Evolutionary conservation across 1,140 invertebrate genomes (phyloP).

Genomic region (Drosophila obscura): DNA sequence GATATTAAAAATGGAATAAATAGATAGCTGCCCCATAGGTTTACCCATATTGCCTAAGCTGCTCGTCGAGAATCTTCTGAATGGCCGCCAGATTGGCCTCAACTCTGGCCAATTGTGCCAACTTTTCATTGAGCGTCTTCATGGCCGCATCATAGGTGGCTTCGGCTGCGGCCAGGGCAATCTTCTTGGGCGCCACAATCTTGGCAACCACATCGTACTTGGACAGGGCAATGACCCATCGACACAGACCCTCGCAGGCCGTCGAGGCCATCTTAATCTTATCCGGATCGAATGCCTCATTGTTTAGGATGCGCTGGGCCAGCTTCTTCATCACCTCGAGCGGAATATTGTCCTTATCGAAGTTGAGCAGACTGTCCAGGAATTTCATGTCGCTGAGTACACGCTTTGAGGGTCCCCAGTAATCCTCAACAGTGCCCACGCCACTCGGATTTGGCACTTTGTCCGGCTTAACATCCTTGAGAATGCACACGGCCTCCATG

Average conservation of each 20-base stretch:
- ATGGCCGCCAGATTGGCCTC: conserved; percentile 89
- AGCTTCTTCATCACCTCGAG: conserved; percentile 92
- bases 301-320: conserved; percentile 90
- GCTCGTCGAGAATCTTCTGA: conserved; percentile 88
- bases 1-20: not conserved
- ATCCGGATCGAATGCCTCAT: conserved; percentile 95
- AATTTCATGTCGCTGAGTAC: conserved; percentile 96
- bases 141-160: conserved; percentile 88
- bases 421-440: conserved; percentile 92
- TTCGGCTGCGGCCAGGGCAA: conserved; percentile 91
- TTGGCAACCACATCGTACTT: conserved; percentile 97
- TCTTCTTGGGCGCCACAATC: conserved; percentile 93
- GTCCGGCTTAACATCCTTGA: conserved; percentile 88
- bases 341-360: conserved; percentile 96
- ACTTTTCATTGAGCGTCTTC: conserved; percentile 89
- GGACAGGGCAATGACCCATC: conserved; percentile 96
- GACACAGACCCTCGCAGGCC: conserved; percentile 92
- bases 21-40: not conserved
- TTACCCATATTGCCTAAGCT: conserved; percentile 84
- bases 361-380: conserved; percentile 91
- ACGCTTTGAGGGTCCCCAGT: conserved; percentile 96
- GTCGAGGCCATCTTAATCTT: conserved; percentile 92
- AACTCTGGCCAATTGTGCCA: conserved; percentile 87
- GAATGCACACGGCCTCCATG: conserved; percentile 98
- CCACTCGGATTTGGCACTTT: conserved; percentile 88